phyloP scores from a whole-genome alignment of 2,888 invertebrate species.

The Clanis bilineata region DNA sequence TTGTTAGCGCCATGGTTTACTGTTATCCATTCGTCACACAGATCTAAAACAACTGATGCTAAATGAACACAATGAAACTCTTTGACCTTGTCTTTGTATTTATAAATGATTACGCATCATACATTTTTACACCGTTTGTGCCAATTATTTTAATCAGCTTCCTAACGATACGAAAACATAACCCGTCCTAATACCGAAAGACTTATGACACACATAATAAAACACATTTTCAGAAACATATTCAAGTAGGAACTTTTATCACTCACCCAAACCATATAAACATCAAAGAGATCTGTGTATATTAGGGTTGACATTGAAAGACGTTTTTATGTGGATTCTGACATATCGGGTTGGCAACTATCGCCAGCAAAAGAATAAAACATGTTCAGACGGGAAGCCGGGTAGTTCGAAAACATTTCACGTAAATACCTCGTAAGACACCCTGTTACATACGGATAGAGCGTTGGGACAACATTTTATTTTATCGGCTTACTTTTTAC shows the following conservation, averaged over 20 bases:
- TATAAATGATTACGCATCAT: too few species aligned
- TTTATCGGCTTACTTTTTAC: too few species aligned
- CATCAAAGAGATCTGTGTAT: constrained; percentile 9
- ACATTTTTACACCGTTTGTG: background rate
- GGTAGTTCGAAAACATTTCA: constrained; percentile 29
- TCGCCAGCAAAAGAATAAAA: constrained; percentile 15
- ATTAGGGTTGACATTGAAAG: background rate
- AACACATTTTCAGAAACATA: too few species aligned
- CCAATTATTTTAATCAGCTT: too few species aligned
- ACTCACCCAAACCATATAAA: constrained; percentile 4
- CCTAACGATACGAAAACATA: too few species aligned
- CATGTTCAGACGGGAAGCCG: constrained; percentile 17
- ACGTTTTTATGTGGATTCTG: constrained; percentile 4
- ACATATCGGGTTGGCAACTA: constrained; percentile 3
- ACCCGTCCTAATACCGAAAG: background rate
- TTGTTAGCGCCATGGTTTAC: too few species aligned
- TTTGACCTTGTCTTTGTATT: background rate
- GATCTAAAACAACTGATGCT: too few species aligned
- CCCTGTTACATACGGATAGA: constrained; percentile 19
- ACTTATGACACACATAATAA: background rate
- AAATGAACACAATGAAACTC: background rate
- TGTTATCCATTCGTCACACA: too few species aligned
- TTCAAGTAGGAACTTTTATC: background rate
- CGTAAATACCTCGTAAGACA: constrained; percentile 20
- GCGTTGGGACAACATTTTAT: background rate